Evolutionary conservation across 1,140 invertebrate species (phyloP), one percentile per base, ranked within the genome.

Genomic region (Diorhabda carinulata): DNA sequence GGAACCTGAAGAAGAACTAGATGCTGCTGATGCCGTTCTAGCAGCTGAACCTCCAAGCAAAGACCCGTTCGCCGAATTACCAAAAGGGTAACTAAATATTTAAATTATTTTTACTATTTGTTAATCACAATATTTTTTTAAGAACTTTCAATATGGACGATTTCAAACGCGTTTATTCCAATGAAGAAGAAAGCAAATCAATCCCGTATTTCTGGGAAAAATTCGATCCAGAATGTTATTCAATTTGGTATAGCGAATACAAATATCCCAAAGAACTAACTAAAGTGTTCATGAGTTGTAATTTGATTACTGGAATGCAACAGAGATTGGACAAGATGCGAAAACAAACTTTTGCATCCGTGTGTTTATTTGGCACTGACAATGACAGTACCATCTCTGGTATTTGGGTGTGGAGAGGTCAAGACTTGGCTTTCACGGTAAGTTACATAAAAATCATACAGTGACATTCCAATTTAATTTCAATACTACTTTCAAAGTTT

Each of bases 141-240:
- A 92, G 91, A 60, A 92, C 88, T 43, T 99, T 98, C 82, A 89
- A 93, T 78, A 92, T 99, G 86, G 98, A 99, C 78, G 95, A 97
- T 79, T 99, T 97, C 84, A 99, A 99, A 84, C 88, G 95, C 69
- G 90, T 88, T 74, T 99, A 99, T 82, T 99, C 96, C 58, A 99
- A 99, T 78, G 93, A 99, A 83, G 94, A 98, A 66, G 96, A 95
- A 79, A 83, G 87, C 44, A 91, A 92, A 77, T 98, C 97, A 56
- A 90, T 99, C 78, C 95, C 96, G 3, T 99, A 97, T 80, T 99
- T 99, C 86, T 99, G 96, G 93, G 89, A 98, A 77, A 96, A 99
- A 81, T 99, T 99, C 84, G 98, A 99, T 81, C 85, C 93, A 40
- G 91, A 97, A 80, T 89, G 98, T 82, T 98, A 97, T 83, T 99